Base-by-base conservation (phyloP, 2,113 vertebrate species). In the Pipa parva region DNA sequence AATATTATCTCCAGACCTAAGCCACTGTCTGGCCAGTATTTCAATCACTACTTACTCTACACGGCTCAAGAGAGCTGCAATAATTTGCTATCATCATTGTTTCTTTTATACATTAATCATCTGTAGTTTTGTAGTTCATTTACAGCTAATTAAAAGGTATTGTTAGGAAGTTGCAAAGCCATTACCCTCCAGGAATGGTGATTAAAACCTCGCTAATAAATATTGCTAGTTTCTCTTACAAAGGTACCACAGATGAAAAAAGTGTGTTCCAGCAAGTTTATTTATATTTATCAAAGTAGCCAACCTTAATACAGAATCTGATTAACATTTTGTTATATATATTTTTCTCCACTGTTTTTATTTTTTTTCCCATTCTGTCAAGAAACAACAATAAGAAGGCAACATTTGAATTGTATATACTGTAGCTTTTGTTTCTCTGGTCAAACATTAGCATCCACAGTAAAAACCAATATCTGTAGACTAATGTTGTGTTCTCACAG, bases 21-120 rank as follows among this genome's bases (percentile, higher is more conserved):
- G n/a, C n/a, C n/a, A n/a, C n/a, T n/a, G n/a, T 15, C 17, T 5
- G 39, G 11, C 17, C 39, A 15, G 17, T n/a, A 6, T n/a, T 42
- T 39, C n/a, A 42, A 42, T 42, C 17, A 42, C 39, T 42, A 7
- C 39, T 42, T 42, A n/a, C 39, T n/a, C 2, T n/a, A 7, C 1
- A 15, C 39, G 11, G 39, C 39, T 42, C 39, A 42, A 17, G 5
- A n/a, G 39, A 17, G 39, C 17, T 42, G 17, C 39, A 42, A 18
- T n/a, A 6, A 42, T 42, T 42, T 42, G 13, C 39, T 15, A 42
- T 6, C 17, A 42, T 42, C 17, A 15, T 42, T 42, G 39, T 42
- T 42, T 42, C 39, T 42, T 42, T 42, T n/a, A 42, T 42, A 42
- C 39, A 42, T 42, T 42, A 42, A 42, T 42, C 39, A 42, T 42